Evolutionary conservation across 2,113 vertebrate species (phyloP), one percentile per base, ranked within the genome.

Genomic region (Nesoenas mayeri): DNA sequence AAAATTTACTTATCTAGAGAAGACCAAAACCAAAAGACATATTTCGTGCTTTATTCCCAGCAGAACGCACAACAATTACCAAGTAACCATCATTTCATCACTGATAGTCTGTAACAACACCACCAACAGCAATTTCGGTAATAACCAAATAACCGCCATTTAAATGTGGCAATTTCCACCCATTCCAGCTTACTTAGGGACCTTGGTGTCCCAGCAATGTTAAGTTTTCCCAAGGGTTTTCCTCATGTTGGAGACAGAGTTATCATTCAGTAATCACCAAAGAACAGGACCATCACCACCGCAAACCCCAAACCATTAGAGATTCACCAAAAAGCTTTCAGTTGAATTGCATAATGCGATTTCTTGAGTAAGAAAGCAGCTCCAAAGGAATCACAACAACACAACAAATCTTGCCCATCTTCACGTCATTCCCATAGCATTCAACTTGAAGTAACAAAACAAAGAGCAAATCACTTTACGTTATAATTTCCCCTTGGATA

Each of bases 341-440:
- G 24, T 1, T 2, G 0, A 51, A 17, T 1, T 56, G 19, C 19
- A 42, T 26, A 29, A 53, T 1, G 11, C 2, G 0, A 1, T 26
- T 47, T 81, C 54, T 28, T 29, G 11, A 4, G 16, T 5, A 40
- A 89, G 34, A 69, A 25, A 57, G 15, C 15, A 81, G 11, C 32
- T 69, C 20, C 42, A 54, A 14, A 78, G 20, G 29, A 56, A 61
- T 31, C 32, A 32, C 13, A 34, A 8, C 28, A 44, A 62, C 70
- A 14, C 21, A 83, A 67, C 48, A 42, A 26, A 10, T 15, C 53
- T 78, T 48, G 31, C 11, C 57, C 42, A 65, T 24, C 19, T 75
- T 50, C 38, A 75, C 77, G 44, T 65, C 20, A 79, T n/a, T 60
- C 24, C 73, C 24, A 28, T 0, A 34, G 25, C 42, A 34, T 44